phyloP scores from a whole-genome alignment of 1,140 invertebrate genomes.

The Cyclargus thomasi region DNA sequence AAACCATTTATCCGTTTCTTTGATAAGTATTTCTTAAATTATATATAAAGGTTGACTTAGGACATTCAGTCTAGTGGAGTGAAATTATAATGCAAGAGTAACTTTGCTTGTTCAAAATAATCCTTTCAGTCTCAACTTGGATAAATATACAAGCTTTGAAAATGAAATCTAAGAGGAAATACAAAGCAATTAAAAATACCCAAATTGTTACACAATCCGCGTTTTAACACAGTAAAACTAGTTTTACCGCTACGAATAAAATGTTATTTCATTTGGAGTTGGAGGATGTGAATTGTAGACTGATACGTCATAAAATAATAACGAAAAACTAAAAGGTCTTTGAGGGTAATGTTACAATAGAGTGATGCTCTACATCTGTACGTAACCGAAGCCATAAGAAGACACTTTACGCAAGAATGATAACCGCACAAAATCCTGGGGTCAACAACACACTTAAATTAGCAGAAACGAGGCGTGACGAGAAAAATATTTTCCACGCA shows the following conservation, averaged over 20 bases:
- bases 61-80: too few relatives aligned
- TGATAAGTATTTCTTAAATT: too few relatives aligned
- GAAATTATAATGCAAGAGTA: too few relatives aligned
- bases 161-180: not conserved
- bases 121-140: too few relatives aligned
- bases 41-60: too few relatives aligned
- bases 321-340: not conserved
- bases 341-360: not conserved
- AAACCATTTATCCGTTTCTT: too few relatives aligned
- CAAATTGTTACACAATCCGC: not conserved
- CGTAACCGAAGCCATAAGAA: not conserved
- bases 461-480: not conserved
- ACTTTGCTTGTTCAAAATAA: too few relatives aligned
- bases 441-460: constrained; percentile 2
- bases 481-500: not conserved
- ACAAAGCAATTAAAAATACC: not conserved
- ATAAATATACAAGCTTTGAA: too few relatives aligned
- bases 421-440: not conserved
- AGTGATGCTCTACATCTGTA: too few relatives aligned
- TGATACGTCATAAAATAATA: not conserved
- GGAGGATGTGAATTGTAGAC: not conserved
- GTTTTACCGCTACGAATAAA: not conserved
- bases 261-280: not conserved
- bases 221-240: not conserved
- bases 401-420: not conserved